Percentiles rank a stretch among this genome's conserved stretches.
Evolutionary conservation across 2,113 vertebrate species (phyloP).

Genomic region (Phrynocephalus versicolor): DNA sequence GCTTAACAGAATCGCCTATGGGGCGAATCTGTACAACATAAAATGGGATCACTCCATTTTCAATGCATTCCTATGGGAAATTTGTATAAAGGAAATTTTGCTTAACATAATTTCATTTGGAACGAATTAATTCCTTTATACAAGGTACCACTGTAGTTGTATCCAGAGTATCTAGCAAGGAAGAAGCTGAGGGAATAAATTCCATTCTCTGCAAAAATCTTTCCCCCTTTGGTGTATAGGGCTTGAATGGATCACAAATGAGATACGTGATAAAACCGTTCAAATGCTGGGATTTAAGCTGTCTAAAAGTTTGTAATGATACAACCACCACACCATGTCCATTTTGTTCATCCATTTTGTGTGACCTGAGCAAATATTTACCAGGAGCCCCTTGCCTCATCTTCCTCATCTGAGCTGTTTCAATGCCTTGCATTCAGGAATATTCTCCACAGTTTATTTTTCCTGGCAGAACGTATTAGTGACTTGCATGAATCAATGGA

Average conservation of each 20-base stretch:
- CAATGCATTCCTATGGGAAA: no score
- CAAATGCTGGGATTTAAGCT: background rate
- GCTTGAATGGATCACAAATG: background rate
- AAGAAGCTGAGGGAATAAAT: background rate
- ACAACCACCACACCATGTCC: constrained; percentile 6
- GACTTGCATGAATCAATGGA: constrained; percentile 66
- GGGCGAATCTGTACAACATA: no score
- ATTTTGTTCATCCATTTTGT: constrained; percentile 43
- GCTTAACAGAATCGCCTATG: no score
- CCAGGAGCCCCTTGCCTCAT: constrained; percentile 51
- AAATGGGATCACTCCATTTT: no score
- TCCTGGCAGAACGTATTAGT: constrained; percentile 62
- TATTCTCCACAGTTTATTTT: constrained; percentile 67
- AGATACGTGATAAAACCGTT: background rate
- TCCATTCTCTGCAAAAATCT: background rate
- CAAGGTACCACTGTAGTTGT: no score
- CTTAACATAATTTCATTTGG: no score
- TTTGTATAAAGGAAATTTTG: no score
- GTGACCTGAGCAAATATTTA: constrained; percentile 66
- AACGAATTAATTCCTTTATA: no score
- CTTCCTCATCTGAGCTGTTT: constrained; percentile 45
- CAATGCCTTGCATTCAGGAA: constrained; percentile 60
- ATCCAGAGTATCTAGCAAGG: background rate
- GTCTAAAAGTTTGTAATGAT: background rate
- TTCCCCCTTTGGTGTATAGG: background rate